These are phyloP conservation scores for Dallia pectoralis DNA, from an alignment of 2,797 vertebrate genomes.

Conservation along the genomic window DNA sequence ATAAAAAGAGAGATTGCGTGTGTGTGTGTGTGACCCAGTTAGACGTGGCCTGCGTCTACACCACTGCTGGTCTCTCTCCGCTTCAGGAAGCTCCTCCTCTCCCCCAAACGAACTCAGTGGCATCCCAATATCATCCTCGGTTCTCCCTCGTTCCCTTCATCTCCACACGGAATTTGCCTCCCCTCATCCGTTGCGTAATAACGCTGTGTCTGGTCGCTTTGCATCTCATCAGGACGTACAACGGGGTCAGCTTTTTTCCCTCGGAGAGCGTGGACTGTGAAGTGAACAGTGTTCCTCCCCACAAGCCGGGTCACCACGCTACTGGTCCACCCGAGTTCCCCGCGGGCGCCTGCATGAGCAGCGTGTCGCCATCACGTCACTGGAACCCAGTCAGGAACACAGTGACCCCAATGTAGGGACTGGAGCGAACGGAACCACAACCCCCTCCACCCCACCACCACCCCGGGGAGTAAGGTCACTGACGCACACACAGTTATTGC, in stretches of 20 bases:
- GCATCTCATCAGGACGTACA: not conserved
- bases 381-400: slow-evolving; percentile 7
- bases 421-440: not conserved
- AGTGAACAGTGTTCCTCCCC: not conserved
- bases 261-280: not conserved
- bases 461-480: slow-evolving; percentile 5
- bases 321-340: slow-evolving; percentile 2
- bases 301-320: not conserved
- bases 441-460: too few species aligned
- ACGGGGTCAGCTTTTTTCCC: not conserved
- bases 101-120: slow-evolving; percentile 14
- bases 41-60: slow-evolving; percentile 31
- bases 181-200: not conserved
- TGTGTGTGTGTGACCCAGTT: slow-evolving; percentile 44
- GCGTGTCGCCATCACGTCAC: not conserved
- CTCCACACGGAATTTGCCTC: not conserved
- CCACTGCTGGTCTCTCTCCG: slow-evolving; percentile 18
- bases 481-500: not conserved
- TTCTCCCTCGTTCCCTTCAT: not conserved
- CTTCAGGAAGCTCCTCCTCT: slow-evolving; percentile 11
- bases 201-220: not conserved
- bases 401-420: slow-evolving; percentile 14
- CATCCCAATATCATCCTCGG: not conserved
- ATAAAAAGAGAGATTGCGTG: not conserved
- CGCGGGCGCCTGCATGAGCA: not conserved